These are phyloP conservation scores for Exaiptasia diaphana DNA, from an alignment of 64 coral and sea anemone genomes.

Conservation along the genomic window DNA sequence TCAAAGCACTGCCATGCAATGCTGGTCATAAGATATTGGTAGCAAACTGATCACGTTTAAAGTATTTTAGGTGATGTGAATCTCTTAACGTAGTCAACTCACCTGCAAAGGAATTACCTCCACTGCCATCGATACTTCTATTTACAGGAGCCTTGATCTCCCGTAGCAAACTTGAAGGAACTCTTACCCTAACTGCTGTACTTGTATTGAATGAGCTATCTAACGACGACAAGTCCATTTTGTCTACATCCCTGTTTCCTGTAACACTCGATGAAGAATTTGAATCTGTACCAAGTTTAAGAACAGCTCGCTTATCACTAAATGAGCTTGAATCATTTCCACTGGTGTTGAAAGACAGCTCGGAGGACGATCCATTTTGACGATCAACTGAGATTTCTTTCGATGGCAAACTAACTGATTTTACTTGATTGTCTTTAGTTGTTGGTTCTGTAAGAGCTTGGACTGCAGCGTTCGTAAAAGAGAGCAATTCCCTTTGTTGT, in stretches of 20 bases:
- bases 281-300: not conserved
- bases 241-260: not conserved
- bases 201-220: slow-evolving; percentile 2
- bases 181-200: slow-evolving; percentile 50
- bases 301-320: not conserved
- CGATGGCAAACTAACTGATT: not conserved
- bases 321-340: not conserved
- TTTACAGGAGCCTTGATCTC: slow-evolving; percentile 84
- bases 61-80: too few species aligned
- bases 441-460: slow-evolving; percentile 30
- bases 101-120: too few species aligned
- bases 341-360: not conserved
- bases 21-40: too few species aligned
- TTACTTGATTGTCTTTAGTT: not conserved
- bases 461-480: slow-evolving; percentile 77
- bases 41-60: too few species aligned
- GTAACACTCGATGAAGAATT: not conserved
- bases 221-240: slow-evolving; percentile 38
- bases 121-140: not conserved
- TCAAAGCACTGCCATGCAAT: too few species aligned
- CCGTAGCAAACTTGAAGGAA: slow-evolving; percentile 76
- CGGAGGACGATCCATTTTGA: too few species aligned
- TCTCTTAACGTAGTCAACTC: too few species aligned
- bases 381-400: too few species aligned
- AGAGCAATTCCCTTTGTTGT: slow-evolving; percentile 61